A percentile compares a stretch with the other conserved stretches of the same genome.
Evolutionary conservation across 2,113 vertebrate genomes (phyloP).

Genomic region (Anhinga anhinga): DNA sequence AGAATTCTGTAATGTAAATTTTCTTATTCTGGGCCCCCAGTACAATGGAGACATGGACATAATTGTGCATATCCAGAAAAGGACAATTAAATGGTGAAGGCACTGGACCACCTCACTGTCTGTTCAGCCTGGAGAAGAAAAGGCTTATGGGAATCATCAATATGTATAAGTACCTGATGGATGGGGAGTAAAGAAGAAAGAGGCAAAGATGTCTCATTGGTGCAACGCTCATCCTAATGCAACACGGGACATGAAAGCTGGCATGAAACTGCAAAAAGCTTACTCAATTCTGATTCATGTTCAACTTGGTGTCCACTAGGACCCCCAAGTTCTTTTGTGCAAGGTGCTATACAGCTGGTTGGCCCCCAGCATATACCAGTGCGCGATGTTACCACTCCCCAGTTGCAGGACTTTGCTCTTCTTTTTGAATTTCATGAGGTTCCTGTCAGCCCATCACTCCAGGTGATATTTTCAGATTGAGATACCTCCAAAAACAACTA

Average conservation of each 20-base stretch:
- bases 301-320: not conserved
- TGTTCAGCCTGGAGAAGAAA: not conserved
- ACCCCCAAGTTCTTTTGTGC: not conserved
- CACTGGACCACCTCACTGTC: not conserved
- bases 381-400: not conserved
- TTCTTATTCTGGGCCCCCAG: not conserved
- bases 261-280: not conserved
- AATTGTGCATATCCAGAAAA: not conserved
- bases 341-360: not conserved
- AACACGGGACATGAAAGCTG: not conserved
- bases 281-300: not conserved
- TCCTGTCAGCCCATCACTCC: not conserved
- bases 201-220: not conserved
- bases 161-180: not conserved
- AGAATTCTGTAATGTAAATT: not conserved
- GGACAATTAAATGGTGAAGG: not conserved
- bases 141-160: not conserved
- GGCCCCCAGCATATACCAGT: not conserved
- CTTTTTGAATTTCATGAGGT: not conserved
- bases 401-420: not conserved
- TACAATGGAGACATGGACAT: not conserved
- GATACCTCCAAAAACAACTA: not conserved
- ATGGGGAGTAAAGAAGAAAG: not conserved
- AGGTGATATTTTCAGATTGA: not conserved
- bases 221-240: not conserved